These are phyloP conservation scores for Andrena fulva DNA, from an alignment of 2,888 invertebrate genomes.

Conservation along the genomic window DNA sequence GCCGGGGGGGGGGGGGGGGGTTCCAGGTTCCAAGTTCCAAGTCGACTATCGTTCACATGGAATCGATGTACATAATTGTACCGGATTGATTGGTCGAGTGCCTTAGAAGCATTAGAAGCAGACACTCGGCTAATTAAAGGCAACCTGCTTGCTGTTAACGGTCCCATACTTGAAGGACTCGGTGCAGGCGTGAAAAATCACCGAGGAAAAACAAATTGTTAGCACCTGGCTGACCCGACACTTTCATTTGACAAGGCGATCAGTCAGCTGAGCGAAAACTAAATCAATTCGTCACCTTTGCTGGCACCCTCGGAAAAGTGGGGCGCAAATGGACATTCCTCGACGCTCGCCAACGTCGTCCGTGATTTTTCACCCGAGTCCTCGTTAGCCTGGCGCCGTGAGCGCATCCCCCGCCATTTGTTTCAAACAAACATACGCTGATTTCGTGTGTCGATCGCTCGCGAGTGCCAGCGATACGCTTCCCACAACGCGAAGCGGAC, in stretches of 20 bases:
- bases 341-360: constrained; percentile 22
- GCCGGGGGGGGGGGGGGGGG: neutral
- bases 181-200: neutral
- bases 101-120: neutral
- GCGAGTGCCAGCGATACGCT: constrained; percentile 30
- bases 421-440: constrained; percentile 66
- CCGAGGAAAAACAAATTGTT: constrained; percentile 13
- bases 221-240: constrained; percentile 8
- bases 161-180: neutral
- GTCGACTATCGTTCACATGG: too few species aligned
- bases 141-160: neutral
- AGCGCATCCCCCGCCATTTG: constrained; percentile 56
- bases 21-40: neutral
- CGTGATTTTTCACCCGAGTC: constrained; percentile 69
- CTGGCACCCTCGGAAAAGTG: constrained; percentile 50
- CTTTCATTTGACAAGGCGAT: constrained; percentile 21
- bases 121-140: neutral
- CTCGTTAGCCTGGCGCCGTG: constrained; percentile 74
- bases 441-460: constrained; percentile 52
- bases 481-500: constrained; percentile 45
- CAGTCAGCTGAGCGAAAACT: neutral
- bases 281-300: constrained; percentile 27
- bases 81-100: neutral
- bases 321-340: constrained; percentile 66
- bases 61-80: neutral